Percentiles rank a stretch among this genome's conserved stretches.
phyloP scores from a whole-genome alignment of 2,888 invertebrate genomes.

The Aelia acuminata region DNA sequence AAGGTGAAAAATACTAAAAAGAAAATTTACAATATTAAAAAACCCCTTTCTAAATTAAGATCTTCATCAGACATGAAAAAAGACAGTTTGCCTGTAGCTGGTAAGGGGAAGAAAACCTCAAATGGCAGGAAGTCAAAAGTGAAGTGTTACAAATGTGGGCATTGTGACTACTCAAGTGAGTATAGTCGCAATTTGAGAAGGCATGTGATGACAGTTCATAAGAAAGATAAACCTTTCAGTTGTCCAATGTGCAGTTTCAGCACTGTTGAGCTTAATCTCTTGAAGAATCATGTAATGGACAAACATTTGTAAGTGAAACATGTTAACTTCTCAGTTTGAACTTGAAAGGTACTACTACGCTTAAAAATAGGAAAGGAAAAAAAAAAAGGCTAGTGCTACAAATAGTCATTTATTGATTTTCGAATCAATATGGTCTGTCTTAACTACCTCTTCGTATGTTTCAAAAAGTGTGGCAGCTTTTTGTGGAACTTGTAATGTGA shows the following conservation, averaged over 20 bases:
- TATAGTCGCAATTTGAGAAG: neutral
- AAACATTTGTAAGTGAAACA: neutral
- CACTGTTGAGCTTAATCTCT: neutral
- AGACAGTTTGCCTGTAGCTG: neutral
- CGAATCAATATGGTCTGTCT: neutral
- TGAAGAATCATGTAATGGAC: neutral
- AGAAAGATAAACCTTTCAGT: neutral
- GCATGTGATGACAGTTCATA: neutral
- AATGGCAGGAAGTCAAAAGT: neutral
- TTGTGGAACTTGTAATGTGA: neutral
- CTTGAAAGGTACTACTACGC: neutral
- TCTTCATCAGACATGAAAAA: neutral
- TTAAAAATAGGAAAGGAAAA: neutral
- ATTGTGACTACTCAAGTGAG: neutral
- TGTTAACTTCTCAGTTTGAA: neutral
- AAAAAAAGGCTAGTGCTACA: neutral
- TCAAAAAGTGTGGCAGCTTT: neutral
- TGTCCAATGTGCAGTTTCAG: neutral
- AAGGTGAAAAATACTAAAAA: neutral
- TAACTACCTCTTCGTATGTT: no score
- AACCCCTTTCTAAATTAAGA: neutral
- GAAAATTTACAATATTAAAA: slow-evolving; percentile 11
- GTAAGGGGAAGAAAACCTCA: neutral
- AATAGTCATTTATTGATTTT: neutral
- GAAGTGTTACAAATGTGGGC: neutral